Evolutionary conservation across 2,113 vertebrate species (phyloP), one percentile per base, ranked within the genome.

Genomic region (Bagarius yarrelli): DNA sequence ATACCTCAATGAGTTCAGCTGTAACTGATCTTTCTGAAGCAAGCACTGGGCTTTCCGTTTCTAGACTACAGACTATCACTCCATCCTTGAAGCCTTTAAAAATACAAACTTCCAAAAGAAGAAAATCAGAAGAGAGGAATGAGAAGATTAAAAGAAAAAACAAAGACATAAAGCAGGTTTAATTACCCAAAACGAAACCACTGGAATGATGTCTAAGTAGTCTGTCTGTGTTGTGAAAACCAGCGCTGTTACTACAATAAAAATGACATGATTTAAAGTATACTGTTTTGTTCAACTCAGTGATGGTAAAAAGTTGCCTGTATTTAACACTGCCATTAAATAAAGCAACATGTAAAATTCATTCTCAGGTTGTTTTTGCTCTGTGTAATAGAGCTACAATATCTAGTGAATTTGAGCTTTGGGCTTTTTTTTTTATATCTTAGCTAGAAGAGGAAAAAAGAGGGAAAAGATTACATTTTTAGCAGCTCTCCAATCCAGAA

Each of bases 381-480:
- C 8, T 40, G 30, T 44, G 14, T 23, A 25, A 5, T 56, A 16
- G 4, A 19, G 4, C 25, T 13, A 47, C 8, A 44, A 50, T 40
- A 21, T 50, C 47, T 0, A 23, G 1, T 75, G 14, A 25, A n/a
- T 76, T 36, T 75, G 19, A 70, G 57, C 83, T 84, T 87, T 78
- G 74, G 55, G 59, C 44, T 40, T 67, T 18, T 70, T 60, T 5
- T 5, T 55, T 71, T 23, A 67, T 69, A 61, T 47, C 40, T 74
- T 79, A 69, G 13, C 40, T 32, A 57, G 47, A 14, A 53, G 80
- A 80, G 78, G 85, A 87, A 69, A 85, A 56, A 44, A 55, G 76
- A 82, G n/a, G 50, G 85, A 84, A 79, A 57, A 79, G 86, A 81
- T 89, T 90, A 90, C 90, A 92, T 93, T 93, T 84, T 67, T 76